A percentile compares a stretch with the other conserved stretches of the same genome.
phyloP scores from a whole-genome alignment of 1,140 invertebrate species.

The Drosophila kepulauana region DNA sequence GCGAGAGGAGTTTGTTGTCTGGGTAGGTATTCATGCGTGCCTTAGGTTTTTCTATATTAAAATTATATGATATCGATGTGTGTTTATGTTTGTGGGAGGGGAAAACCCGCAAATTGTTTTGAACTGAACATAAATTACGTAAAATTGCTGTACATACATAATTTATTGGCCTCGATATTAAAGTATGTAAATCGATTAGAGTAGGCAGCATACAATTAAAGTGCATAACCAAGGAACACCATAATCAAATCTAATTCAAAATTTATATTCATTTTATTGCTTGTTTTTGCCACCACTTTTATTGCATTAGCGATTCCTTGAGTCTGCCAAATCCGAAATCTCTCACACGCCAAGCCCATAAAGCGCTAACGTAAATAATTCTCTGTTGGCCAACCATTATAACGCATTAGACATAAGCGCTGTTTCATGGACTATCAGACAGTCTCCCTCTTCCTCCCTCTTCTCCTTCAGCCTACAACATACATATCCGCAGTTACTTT shows the following conservation, averaged over 20 bases:
- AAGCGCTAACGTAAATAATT: slow-evolving; percentile 26
- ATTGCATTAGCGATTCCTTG: neutral
- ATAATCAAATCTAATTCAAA: neutral
- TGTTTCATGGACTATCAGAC: slow-evolving; percentile 59
- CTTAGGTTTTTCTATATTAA: slow-evolving; percentile 58
- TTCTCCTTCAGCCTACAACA: slow-evolving; percentile 8
- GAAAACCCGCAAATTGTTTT: slow-evolving; percentile 67
- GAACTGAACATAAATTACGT: slow-evolving; percentile 71
- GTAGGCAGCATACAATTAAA: neutral
- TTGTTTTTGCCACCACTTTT: slow-evolving; percentile 10
- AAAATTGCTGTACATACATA: slow-evolving; percentile 68
- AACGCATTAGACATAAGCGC: slow-evolving; percentile 76
- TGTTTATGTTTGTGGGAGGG: slow-evolving; percentile 34
- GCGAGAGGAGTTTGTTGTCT: slow-evolving; percentile 30
- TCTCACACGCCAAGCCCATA: neutral
- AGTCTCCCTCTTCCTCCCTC: neutral
- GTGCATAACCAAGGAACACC: neutral
- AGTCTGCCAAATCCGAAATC: neutral
- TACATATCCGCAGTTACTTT: no score
- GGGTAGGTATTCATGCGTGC: slow-evolving; percentile 66
- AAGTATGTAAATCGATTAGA: slow-evolving; percentile 59
- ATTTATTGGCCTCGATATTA: slow-evolving; percentile 65
- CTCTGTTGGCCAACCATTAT: slow-evolving; percentile 61
- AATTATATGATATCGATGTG: slow-evolving; percentile 69
- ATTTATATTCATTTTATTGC: slow-evolving; percentile 16